Conservation (phyloP, 2,113 vertebrate species). For the Dunckerocampus dactyliophorus region DNA sequence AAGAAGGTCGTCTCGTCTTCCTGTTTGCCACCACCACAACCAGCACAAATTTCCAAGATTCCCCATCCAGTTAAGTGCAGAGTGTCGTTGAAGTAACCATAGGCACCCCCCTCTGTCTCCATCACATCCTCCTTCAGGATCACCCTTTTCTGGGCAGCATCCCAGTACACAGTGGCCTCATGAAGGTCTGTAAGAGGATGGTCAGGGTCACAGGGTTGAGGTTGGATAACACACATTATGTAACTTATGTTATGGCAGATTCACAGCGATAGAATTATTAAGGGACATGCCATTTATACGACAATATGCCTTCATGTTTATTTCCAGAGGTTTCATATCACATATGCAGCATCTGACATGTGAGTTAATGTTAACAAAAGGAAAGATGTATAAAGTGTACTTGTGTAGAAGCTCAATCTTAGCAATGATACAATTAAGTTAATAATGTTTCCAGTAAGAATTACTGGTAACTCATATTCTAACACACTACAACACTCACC, state of each 20-base stretch:
- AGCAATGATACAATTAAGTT: neutral
- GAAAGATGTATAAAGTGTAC: neutral
- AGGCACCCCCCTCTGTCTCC: constrained; percentile 78
- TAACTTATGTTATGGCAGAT: constrained; percentile 37
- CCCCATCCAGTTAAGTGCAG: constrained; percentile 81
- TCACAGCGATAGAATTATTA: constrained; percentile 13
- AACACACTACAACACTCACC: constrained; percentile 40
- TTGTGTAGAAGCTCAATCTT: neutral
- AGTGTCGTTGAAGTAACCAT: constrained; percentile 84
- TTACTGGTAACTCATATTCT: neutral
- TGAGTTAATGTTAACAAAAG: neutral
- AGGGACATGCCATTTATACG: neutral
- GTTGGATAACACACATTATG: constrained; percentile 59
- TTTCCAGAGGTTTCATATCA: neutral
- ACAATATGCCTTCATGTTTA: neutral
- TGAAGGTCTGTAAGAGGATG: constrained; percentile 46
- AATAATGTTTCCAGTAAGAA: neutral
- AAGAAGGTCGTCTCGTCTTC: constrained; percentile 78
- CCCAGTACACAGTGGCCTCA: constrained; percentile 80
- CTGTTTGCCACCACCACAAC: constrained; percentile 69
- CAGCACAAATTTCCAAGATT: constrained; percentile 81
- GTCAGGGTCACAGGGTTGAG: constrained; percentile 34
- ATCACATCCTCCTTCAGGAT: constrained; percentile 70
- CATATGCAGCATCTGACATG: neutral
- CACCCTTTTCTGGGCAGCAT: constrained; percentile 71